These are phyloP conservation scores for Sprattus sprattus DNA, from an alignment of 2,113 vertebrate species.

Conservation along the genomic window DNA sequence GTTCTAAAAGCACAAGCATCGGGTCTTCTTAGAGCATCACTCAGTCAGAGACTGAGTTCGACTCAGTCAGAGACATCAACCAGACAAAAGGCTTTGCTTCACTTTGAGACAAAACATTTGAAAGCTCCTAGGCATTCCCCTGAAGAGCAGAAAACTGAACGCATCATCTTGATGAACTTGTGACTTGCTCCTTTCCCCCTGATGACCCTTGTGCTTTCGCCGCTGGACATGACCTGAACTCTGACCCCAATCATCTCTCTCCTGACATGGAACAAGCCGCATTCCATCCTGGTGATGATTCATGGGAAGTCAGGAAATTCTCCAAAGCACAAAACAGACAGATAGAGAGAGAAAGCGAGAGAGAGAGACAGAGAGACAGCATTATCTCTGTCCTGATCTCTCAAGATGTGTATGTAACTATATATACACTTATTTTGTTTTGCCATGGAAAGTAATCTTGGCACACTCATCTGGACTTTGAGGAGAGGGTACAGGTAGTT, in stretches of 20 bases:
- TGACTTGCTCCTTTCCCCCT: neutral
- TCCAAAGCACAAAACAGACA: too few relatives aligned
- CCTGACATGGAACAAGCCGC: neutral
- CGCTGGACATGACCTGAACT: neutral
- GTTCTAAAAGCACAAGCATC: neutral
- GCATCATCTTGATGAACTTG: neutral
- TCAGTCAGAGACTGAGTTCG: neutral
- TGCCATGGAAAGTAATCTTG: neutral
- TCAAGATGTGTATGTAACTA: neutral
- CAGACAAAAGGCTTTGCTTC: neutral
- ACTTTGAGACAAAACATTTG: neutral
- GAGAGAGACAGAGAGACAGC: neutral
- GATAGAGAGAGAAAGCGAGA: neutral
- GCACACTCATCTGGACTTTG: neutral
- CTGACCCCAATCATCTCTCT: neutral
- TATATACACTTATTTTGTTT: conserved; percentile 3
- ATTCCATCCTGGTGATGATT: conserved; percentile 12
- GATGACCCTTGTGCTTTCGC: neutral
- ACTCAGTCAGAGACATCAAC: neutral
- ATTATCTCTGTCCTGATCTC: neutral
- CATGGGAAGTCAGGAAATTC: neutral
- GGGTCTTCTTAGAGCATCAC: neutral
- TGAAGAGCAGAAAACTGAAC: neutral
- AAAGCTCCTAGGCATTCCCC: neutral
- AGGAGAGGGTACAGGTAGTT: conserved; percentile 3